Evolutionary conservation across 2,797 vertebrate species (phyloP).

Genomic region (Notoglanidium macrostoma): DNA sequence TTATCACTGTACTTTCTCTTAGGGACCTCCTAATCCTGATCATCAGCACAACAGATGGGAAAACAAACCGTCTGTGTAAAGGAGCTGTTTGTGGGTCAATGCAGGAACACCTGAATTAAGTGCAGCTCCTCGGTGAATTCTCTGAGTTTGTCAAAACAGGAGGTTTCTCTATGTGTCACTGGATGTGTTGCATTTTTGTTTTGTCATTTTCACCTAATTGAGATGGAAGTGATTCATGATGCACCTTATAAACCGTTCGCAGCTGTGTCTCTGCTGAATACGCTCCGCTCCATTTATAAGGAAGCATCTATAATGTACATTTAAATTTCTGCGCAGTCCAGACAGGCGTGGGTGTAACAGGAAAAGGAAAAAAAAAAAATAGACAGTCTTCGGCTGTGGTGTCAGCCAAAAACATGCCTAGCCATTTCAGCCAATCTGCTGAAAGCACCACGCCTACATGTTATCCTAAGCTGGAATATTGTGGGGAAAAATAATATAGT

Average conservation of each 20-base stretch:
- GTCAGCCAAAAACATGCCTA: constrained; percentile 50
- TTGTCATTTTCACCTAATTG: neutral
- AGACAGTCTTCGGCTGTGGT: constrained; percentile 31
- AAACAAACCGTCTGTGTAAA: neutral
- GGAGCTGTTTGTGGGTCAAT: neutral
- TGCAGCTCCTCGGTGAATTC: neutral
- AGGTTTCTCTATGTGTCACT: neutral
- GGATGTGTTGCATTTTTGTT: neutral
- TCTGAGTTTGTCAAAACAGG: neutral
- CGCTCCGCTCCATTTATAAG: constrained; percentile 46
- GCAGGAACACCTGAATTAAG: neutral
- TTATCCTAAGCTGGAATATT: constrained; percentile 8
- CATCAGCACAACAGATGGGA: neutral
- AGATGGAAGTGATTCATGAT: constrained; percentile 52
- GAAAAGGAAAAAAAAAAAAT: constrained; percentile 48
- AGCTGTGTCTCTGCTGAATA: constrained; percentile 49
- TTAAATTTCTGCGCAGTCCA: constrained; percentile 50
- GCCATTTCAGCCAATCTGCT: constrained; percentile 31
- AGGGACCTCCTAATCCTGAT: neutral
- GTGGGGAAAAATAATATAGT: neutral
- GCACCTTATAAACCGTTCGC: constrained; percentile 36
- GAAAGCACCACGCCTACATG: constrained; percentile 1
- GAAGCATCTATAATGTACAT: constrained; percentile 47
- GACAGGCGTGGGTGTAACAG: constrained; percentile 46
- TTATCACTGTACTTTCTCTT: neutral